Base-by-base conservation (phyloP, 2,797 vertebrate species). In the Takifugu rubripes region DNA sequence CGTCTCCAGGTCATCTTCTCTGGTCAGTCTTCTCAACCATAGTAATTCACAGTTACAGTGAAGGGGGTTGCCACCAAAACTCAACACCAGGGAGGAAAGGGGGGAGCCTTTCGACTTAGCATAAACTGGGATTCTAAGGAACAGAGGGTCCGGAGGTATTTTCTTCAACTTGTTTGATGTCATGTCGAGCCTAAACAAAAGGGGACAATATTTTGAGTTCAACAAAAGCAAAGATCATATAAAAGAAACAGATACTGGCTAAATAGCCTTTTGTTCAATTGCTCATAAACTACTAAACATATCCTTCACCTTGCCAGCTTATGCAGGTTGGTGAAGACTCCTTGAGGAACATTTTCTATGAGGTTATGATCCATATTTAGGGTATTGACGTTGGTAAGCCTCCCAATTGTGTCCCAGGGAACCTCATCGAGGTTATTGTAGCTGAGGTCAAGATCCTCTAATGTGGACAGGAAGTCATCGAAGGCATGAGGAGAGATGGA, bases 11-110 rank as follows among this genome's bases (percentile, higher is more conserved):
- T 96, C 95, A 0, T 95, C 95, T 56, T 95, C 93, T 0, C 94
- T 81, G 4, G 93, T 94, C 8, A 96, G 50, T 0, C 95, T 89
- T 3, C 94, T 78, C 46, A 96, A 56, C 95, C 95, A 96, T 0
- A 96, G 88, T 5, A 96, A 73, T 58, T 96, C 95, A 45, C 95
- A 96, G 85, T 96, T 96, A 68, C 95, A 96, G 66, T 96, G 95
- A 3, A 96, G 73, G 0, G 95, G 95, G 25, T 96, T 96, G 0
- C 95, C 95, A 0, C 94, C 94, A 2, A 96, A 96, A 5, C 94
- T 95, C 44, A 96, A 66, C 70, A 95, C 93, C 52, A 96, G 25
- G 0, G 95, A 93, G 0, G 89, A 85, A 0, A 93, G 61, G 0
- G 94, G 94, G 0, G 92, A 93, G 0, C 94, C 94, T 63, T 88